Evolutionary conservation across 1,140 invertebrate genomes (phyloP), one percentile per base, ranked within the genome.

Genomic region (Apis cerana): DNA sequence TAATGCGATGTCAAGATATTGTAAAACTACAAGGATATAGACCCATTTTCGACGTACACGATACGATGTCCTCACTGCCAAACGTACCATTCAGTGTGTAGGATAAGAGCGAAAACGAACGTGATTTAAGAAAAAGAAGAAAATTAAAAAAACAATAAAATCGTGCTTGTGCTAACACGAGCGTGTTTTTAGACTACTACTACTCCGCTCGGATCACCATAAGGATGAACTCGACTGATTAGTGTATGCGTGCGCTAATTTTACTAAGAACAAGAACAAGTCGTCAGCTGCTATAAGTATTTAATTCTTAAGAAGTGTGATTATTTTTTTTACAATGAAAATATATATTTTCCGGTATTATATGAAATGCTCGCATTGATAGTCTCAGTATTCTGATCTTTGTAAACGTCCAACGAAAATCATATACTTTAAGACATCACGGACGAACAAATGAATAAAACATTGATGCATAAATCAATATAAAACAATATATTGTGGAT

Each of bases 331-430:
- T 93, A 93, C 90, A 85, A 91, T 86, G 87, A 92, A 91, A 93
- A 93, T 93, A 93, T 93, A 94, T 94, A 94, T 94, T 93, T 93
- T 94, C 92, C 92, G 89, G 91, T 90, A 92, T 94, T 93, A 93
- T 93, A 93, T 94, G 93, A 93, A 94, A 93, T 89, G 92, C 92
- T 93, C 90, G 92, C 90, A 89, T 89, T 80, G 84, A 89, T 56
- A 17, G 61, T 89, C 86, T 90, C 87, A 89, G 87, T 88, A 85
- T 54, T 81, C 81, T 74, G 80, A 83, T 84, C 84, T 82, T 70
- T 23, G 58, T 71, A 61, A 21, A 72, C 9, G 52, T 21, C n/a
- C 10, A 43, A 56, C 15, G 13, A 27, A 52, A 54, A 50, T 62
- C 21, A 23, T 15, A 68, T n/a, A 75, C 23, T 21, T 23, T 54